Base-by-base conservation (phyloP, 2,888 invertebrate genomes). In the Pasiphila rectangulata region DNA sequence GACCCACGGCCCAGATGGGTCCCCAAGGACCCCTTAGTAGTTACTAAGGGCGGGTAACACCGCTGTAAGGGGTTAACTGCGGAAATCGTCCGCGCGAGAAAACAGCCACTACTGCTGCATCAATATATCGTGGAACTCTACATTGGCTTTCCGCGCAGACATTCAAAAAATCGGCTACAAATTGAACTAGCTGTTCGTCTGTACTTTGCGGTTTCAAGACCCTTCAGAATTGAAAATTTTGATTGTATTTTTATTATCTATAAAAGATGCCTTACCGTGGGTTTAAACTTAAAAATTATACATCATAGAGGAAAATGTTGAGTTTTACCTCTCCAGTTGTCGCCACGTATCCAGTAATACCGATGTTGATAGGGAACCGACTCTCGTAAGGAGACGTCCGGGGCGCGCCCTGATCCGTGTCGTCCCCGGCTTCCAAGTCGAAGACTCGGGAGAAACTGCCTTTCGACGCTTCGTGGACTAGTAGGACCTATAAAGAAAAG, bases 371-470 rank as follows among this genome's bases (percentile, higher is more conserved):
- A 23, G 98, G 98, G 84, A 98, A 98, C 59, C 98, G 91, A 69
- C 96, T 96, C 80, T 97, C 97, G 82, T 94, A 96, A 37, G 96
- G 96, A 84, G 93, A 94, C 37, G 95, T 95, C 70, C 96, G 90
- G 30, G 94, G 92, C 60, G 94, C 94, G 35, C 93, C 92, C 59
- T 95, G 94, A 69, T 96, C 96, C 52, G 92, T 93, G 63, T 94
- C 94, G 83, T 98, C 98, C 60, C 93, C 96, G 4, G 96, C 96
- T 83, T 97, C 96, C 71, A 98, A 93, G 83, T 98, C 98, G 82
- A 97, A 98, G 29, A 97, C 97, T 41, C 98, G 92, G 21, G 96
- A 97, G 83, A 98, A 98, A 78, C 96, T 96, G 57, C 96, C 95
- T 83, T 96, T 96, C 9, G 96, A 95, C 34, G 94, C 94, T 83